phyloP scores from a whole-genome alignment of 2,797 vertebrate genomes.

The Pristis pectinata region DNA sequence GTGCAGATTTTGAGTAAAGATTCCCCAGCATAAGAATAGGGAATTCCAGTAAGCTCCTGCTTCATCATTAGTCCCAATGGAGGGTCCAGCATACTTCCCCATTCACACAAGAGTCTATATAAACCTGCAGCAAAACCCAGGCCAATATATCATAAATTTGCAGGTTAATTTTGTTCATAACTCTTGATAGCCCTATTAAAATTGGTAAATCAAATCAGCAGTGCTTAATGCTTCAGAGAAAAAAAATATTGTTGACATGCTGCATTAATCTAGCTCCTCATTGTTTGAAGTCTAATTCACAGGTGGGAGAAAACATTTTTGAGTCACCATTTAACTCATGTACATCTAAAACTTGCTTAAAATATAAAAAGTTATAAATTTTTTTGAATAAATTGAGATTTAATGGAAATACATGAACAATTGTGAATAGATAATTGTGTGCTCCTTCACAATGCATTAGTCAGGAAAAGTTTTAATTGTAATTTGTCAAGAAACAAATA shows the following conservation, averaged over 20 bases:
- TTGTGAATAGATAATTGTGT: neutral
- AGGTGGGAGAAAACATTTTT: neutral
- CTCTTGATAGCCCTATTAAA: too few species aligned
- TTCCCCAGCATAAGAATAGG: too few species aligned
- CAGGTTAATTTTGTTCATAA: too few species aligned
- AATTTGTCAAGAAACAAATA: neutral
- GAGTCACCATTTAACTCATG: neutral
- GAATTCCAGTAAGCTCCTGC: too few species aligned
- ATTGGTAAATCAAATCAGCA: neutral
- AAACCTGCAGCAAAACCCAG: too few species aligned
- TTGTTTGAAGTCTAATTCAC: neutral
- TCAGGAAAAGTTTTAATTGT: neutral
- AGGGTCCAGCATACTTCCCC: too few species aligned
- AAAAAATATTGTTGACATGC: neutral
- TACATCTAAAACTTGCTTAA: neutral
- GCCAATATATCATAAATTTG: too few species aligned
- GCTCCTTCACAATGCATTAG: neutral
- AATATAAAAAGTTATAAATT: neutral
- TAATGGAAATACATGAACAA: neutral
- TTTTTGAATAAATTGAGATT: neutral
- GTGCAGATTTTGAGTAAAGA: too few species aligned
- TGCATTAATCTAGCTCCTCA: neutral
- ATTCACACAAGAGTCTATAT: too few species aligned
- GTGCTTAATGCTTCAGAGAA: neutral
- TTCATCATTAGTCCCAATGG: too few species aligned